Evolutionary conservation across 2,888 invertebrate genomes (phyloP).

Genomic region (Ectemnius continuus): DNA sequence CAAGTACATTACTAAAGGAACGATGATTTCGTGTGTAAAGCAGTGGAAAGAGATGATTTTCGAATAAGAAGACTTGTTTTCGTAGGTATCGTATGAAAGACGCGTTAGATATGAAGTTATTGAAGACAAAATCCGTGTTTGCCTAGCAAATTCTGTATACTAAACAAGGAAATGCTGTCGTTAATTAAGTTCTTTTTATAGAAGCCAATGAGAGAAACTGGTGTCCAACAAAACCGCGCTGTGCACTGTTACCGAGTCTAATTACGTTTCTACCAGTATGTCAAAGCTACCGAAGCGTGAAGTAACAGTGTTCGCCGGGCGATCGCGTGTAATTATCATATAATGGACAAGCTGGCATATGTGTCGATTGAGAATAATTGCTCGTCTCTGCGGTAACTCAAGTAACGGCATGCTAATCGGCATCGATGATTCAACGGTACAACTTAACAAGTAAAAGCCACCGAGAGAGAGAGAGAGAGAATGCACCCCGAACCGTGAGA

Average conservation of each 20-base stretch:
- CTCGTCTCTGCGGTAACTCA: conserved; percentile 45
- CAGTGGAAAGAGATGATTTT: too few relatives aligned
- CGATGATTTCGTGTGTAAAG: too few relatives aligned
- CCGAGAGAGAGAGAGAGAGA: too few relatives aligned
- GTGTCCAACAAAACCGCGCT: conserved; percentile 4
- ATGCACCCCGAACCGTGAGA: too few relatives aligned
- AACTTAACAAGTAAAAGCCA: background rate
- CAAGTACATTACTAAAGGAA: too few relatives aligned
- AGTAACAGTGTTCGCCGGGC: conserved; percentile 35
- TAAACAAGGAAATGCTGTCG: too few relatives aligned
- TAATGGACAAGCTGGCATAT: conserved; percentile 25
- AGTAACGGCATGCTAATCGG: conserved; percentile 43
- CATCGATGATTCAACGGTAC: conserved; percentile 41
- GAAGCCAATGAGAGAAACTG: background rate
- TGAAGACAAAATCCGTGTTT: too few relatives aligned
- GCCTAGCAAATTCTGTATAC: too few relatives aligned
- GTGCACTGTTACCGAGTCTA: conserved; percentile 13
- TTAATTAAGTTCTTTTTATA: background rate
- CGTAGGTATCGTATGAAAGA: too few relatives aligned
- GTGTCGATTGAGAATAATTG: conserved; percentile 35
- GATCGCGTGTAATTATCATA: conserved; percentile 49
- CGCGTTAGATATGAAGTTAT: too few relatives aligned
- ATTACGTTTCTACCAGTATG: conserved; percentile 38
- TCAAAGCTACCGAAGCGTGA: conserved; percentile 44
- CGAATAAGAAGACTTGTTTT: too few relatives aligned